Base-by-base conservation (phyloP, 2,888 invertebrate genomes). In the Xanthostigma xanthostigma region DNA sequence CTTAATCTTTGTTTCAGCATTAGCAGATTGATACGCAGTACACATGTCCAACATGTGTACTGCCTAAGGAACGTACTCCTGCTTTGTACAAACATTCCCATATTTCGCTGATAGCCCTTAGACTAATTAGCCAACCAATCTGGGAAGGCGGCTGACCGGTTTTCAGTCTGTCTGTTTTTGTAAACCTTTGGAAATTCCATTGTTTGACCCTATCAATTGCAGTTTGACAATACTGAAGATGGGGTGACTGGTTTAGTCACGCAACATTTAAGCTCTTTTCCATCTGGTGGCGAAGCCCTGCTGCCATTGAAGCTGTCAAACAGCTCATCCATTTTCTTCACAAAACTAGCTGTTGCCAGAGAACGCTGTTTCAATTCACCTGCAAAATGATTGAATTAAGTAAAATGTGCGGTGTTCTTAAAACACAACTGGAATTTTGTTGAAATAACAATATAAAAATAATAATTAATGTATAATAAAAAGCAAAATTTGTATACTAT, bases 271-370 rank as follows among this genome's bases (percentile, higher is more conserved):
- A 53, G 33, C 11, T 36, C 40, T 44, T 53, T 54, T 36, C 54
- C 54, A 34, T 40, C 50, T 13, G 52, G 48, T 13, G 49, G 14
- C 36, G 12, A 12, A 4, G n/a, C 10, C 27, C 12, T 37, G 37
- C 42, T 53, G 10, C 53, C 55, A 49, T 53, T 49, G 46, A 56
- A 54, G 49, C 56, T 57, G 35, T 58, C 59, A 51, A 57, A 59
- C 11, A 57, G 44, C n/a, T 56, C 46, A 51, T 58, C 53, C 37
- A 56, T 49, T 36, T 53, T 44, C 34, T 53, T 36, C 2, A 56
- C 48, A 45, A 56, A 55, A 36, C 43, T 50, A 13, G 54, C 55
- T 14, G 54, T 55, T 8, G 55, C 54, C 9, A 53, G n/a, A 9
- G 48, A 37, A 35, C 53, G 9, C 10, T 43, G 45, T 34, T 54